These are phyloP conservation scores for Cochlearius cochlearius DNA, from an alignment of 2,113 vertebrate species.

Conservation along the genomic window DNA sequence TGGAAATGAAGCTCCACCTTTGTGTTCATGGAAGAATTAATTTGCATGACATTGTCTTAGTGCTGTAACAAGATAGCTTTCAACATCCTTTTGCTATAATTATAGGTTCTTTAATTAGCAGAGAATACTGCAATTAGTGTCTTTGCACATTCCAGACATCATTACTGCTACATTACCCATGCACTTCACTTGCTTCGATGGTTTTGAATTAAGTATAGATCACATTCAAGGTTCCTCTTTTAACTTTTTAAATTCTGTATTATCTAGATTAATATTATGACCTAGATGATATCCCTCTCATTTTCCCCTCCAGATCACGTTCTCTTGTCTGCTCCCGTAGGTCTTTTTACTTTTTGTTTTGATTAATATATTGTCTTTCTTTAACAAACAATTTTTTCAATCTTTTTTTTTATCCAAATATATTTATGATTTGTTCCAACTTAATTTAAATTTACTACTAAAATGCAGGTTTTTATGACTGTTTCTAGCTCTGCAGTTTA, in stretches of 20 bases:
- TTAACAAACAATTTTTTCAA: background rate
- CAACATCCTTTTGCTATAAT: background rate
- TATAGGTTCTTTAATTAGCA: slow-evolving; percentile 64
- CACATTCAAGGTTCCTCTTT: slow-evolving; percentile 57
- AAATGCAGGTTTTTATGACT: background rate
- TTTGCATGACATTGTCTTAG: background rate
- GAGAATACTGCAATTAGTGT: slow-evolving; percentile 46
- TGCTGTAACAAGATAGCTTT: background rate
- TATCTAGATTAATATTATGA: slow-evolving; percentile 59
- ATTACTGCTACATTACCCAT: slow-evolving; percentile 44
- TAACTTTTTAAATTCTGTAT: slow-evolving; percentile 40
- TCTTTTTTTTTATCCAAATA: background rate
- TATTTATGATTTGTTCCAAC: background rate
- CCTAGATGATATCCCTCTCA: background rate
- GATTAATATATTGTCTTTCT: background rate
- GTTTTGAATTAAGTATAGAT: slow-evolving; percentile 60
- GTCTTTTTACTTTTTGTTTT: background rate
- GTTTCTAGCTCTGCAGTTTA: background rate
- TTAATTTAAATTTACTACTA: slow-evolving; percentile 29
- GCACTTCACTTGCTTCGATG: slow-evolving; percentile 11
- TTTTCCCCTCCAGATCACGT: background rate
- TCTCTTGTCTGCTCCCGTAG: background rate
- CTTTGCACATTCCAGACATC: slow-evolving; percentile 26
- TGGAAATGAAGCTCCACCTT: background rate
- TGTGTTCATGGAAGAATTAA: background rate